These are phyloP conservation scores for Osmerus eperlanus DNA, from an alignment of 2,113 vertebrate species.

Conservation along the genomic window DNA sequence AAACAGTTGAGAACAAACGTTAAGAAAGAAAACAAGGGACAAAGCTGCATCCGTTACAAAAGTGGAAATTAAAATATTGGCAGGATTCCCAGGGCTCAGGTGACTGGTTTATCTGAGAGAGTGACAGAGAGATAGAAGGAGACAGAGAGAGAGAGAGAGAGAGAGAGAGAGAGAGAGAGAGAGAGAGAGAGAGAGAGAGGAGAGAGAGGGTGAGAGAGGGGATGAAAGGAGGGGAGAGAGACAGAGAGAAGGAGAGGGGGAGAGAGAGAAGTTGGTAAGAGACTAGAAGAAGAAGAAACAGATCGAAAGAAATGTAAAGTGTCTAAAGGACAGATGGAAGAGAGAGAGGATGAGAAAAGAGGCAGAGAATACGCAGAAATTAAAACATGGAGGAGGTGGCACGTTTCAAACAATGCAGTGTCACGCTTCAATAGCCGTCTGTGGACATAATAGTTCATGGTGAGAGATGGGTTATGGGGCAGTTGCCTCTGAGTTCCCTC, in stretches of 20 bases:
- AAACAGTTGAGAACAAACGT: not conserved
- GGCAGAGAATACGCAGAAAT: not conserved
- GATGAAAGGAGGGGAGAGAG: not conserved
- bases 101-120: constrained; percentile 6
- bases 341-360: not conserved
- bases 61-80: not conserved
- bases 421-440: not conserved
- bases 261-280: too few relatives aligned
- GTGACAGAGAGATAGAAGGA: not conserved
- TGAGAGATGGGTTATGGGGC: not conserved
- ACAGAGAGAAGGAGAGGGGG: not conserved
- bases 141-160: not conserved
- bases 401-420: not conserved
- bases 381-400: not conserved
- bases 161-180: not conserved
- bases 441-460: not conserved
- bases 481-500: too few relatives aligned
- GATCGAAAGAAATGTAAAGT: too few relatives aligned
- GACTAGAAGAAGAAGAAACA: too few relatives aligned
- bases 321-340: not conserved
- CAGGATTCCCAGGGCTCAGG: constrained; percentile 14
- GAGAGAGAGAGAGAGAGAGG: too few relatives aligned
- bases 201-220: not conserved
- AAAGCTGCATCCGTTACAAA: not conserved
- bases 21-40: not conserved